Percentiles rank a stretch among this genome's conserved stretches.
Conservation (phyloP, 1,140 invertebrate genomes). For the Eurosta solidaginis region DNA sequence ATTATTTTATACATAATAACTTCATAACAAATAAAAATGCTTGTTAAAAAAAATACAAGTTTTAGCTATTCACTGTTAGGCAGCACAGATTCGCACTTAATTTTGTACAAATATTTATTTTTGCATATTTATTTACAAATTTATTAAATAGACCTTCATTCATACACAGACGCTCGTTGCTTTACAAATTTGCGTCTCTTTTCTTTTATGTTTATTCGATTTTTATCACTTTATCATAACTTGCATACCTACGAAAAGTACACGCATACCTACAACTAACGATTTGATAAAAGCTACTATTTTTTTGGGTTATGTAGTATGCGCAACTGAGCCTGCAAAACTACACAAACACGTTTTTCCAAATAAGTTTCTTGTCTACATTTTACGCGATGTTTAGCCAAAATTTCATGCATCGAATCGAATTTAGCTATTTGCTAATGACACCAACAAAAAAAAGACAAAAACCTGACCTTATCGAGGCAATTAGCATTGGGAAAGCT, state of each 20-base stretch:
- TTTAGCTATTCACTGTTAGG: too few relatives aligned
- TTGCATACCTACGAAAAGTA: too few relatives aligned
- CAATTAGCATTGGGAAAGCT: not conserved
- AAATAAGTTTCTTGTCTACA: not conserved
- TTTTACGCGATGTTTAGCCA: not conserved
- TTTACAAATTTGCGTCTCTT: not conserved
- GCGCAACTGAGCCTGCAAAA: not conserved
- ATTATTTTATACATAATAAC: too few relatives aligned
- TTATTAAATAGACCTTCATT: not conserved
- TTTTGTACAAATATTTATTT: too few relatives aligned
- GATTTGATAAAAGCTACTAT: too few relatives aligned
- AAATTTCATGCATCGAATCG: not conserved
- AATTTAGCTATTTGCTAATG: conserved; percentile 11
- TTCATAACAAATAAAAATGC: too few relatives aligned
- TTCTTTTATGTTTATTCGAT: not conserved
- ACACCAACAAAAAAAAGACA: too few relatives aligned
- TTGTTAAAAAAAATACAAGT: too few relatives aligned
- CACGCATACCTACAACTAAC: too few relatives aligned
- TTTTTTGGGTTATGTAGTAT: conserved; percentile 20
- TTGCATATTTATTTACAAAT: not conserved
- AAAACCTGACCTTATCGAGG: conserved; percentile 14
- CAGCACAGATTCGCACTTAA: too few relatives aligned
- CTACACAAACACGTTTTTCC: not conserved
- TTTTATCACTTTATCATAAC: not conserved
- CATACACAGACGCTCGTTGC: not conserved